Percentiles rank a stretch among this genome's conserved stretches.
Conservation (phyloP, 2,797 vertebrate species). For the Iguana delicatissima region DNA sequence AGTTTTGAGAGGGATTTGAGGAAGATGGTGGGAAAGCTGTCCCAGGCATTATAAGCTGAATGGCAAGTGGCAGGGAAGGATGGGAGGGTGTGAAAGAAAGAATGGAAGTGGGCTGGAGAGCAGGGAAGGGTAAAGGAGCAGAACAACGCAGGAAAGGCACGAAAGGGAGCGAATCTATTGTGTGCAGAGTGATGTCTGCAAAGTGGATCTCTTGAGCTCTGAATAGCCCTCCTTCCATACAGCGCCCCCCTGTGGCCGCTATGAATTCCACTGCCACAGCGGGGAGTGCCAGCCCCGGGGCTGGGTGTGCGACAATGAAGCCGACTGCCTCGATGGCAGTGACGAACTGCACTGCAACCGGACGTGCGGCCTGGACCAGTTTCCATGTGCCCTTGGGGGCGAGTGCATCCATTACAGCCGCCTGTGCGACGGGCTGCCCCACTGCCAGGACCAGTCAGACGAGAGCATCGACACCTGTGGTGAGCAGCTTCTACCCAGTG, state of each 20-base stretch:
- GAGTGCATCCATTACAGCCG: constrained; percentile 84
- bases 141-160: too few relatives aligned
- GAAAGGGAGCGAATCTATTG: too few relatives aligned
- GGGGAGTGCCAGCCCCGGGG: constrained; percentile 86
- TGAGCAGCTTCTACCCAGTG: constrained; percentile 58
- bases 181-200: background rate
- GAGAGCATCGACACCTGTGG: constrained; percentile 87
- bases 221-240: accelerated
- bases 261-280: constrained; percentile 83
- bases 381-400: constrained; percentile 77
- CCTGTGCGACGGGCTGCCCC: constrained; percentile 86
- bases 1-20: background rate
- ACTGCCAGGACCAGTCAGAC: constrained; percentile 88
- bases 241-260: constrained; percentile 77
- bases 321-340: constrained; percentile 86
- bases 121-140: background rate
- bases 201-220: too few relatives aligned
- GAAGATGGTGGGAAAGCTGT: background rate
- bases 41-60: background rate
- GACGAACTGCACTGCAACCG: constrained; percentile 84
- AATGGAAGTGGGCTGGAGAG: background rate
- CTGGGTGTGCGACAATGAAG: constrained; percentile 90
- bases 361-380: constrained; percentile 77
- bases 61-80: background rate
- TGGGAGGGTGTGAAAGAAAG: background rate